Evolutionary conservation across 2,113 vertebrate genomes (phyloP), one percentile per base, ranked within the genome.

Genomic region (Phalacrocorax brasilianus): DNA sequence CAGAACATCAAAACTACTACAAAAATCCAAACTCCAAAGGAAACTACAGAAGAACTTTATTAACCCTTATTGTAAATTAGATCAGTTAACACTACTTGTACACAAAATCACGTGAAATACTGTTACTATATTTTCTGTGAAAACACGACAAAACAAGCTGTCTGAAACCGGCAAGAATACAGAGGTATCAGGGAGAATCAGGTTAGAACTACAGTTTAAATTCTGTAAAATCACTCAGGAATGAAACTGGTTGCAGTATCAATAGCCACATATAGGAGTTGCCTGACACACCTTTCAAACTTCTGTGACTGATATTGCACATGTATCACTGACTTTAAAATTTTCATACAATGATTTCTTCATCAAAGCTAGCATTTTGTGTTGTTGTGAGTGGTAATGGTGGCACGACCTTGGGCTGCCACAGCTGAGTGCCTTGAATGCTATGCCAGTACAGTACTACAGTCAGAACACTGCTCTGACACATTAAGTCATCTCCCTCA

Each of bases 21-120:
- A 96, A 94, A 66, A 95, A 95, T 76, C 73, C 62, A 89, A 91
- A 96, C 80, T 93, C 88, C 89, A 93, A 82, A 88, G 44, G 67
- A 94, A 80, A 71, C 89, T 88, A 80, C 2, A 88, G 55, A 12
- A 89, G 23, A 97, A 92, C 78, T 97, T 95, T 97, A 97, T 94
- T 95, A 89, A 87, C 62, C n/a, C 85, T 96, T 72, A 59, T 62
- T 73, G 77, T 53, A 91, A 96, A 82, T 85, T n/a, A 76, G 79
- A 79, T 70, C 62, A 75, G 61, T 94, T 94, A 91, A 86, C 52
- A 86, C 83, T 82, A 81, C 79, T 91, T 59, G 68, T 71, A 91
- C 40, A 92, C 17, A 89, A 72, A 93, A 84, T 24, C 55, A 92
- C 1, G 5, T 50, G 23, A 92, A 93, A 90, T 83, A 76, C 4